phyloP scores from a whole-genome alignment of 2,113 vertebrate genomes.

The Oxygymnocypris stewartii region DNA sequence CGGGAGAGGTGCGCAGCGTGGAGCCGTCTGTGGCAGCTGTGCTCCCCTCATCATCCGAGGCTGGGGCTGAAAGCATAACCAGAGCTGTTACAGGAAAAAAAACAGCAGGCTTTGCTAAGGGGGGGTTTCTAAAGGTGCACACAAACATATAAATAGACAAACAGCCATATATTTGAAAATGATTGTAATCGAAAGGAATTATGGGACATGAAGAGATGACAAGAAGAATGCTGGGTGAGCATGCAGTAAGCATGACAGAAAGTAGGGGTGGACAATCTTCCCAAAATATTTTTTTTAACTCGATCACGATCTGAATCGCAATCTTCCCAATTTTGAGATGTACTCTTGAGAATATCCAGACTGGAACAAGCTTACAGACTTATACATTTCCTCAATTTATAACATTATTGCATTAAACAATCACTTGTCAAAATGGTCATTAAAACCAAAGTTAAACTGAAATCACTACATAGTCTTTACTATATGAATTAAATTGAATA shows the following conservation, averaged over 20 bases:
- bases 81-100: slow-evolving; percentile 96
- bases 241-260: not conserved
- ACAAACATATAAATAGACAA: slow-evolving; percentile 55
- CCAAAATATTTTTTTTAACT: not conserved
- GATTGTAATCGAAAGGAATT: not conserved
- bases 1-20: slow-evolving; percentile 94
- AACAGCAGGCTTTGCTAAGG: slow-evolving; percentile 70
- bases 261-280: not conserved
- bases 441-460: no score
- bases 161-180: slow-evolving; percentile 30
- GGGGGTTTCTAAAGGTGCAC: slow-evolving; percentile 55
- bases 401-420: no score
- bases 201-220: slow-evolving; percentile 26
- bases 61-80: slow-evolving; percentile 97
- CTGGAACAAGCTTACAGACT: no score
- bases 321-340: not conserved
- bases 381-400: no score
- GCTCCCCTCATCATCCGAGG: slow-evolving; percentile 98
- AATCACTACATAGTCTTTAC: no score
- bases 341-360: not conserved
- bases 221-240: not conserved
- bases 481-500: no score
- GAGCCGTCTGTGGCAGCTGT: slow-evolving; percentile 97
- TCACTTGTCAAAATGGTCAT: no score
- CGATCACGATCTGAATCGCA: not conserved